Conservation (phyloP, 2,113 vertebrate genomes). For the Oreochromis niloticus region DNA sequence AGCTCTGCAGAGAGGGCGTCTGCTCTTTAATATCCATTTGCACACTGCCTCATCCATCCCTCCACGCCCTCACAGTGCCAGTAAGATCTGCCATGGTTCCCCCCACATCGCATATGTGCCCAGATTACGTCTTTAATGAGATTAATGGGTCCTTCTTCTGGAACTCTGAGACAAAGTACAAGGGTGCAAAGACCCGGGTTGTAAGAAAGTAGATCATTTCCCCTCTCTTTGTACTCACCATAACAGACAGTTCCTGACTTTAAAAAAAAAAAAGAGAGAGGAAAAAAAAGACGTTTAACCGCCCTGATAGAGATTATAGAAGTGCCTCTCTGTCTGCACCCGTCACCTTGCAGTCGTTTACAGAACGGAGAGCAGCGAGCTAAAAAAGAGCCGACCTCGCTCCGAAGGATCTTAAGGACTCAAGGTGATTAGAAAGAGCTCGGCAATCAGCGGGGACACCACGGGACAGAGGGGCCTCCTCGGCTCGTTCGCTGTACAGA, state of each 20-base stretch:
- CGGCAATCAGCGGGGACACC: neutral
- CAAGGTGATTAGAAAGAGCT: neutral
- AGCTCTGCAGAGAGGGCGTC: neutral
- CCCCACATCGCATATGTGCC: neutral
- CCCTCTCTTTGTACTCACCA: neutral
- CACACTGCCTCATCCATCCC: constrained; percentile 10
- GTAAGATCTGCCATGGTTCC: neutral
- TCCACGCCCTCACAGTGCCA: neutral
- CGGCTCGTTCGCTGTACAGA: constrained; percentile 6
- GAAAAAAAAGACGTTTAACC: neutral
- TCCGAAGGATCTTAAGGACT: neutral
- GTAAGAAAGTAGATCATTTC: neutral
- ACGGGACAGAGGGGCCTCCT: neutral
- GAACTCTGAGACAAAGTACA: neutral
- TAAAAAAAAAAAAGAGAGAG: neutral
- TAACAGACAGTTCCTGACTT: neutral
- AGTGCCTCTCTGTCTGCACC: constrained; percentile 31
- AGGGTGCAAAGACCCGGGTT: neutral
- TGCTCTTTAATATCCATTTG: neutral
- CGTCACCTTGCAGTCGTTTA: neutral
- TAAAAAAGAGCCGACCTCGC: neutral
- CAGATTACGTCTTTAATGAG: neutral
- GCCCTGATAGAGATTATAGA: neutral
- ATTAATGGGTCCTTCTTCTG: neutral
- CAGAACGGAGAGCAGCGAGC: neutral